Evolutionary conservation across 2,888 invertebrate species (phyloP), one percentile per base, ranked within the genome.

Genomic region (Plemyria rubiginata): DNA sequence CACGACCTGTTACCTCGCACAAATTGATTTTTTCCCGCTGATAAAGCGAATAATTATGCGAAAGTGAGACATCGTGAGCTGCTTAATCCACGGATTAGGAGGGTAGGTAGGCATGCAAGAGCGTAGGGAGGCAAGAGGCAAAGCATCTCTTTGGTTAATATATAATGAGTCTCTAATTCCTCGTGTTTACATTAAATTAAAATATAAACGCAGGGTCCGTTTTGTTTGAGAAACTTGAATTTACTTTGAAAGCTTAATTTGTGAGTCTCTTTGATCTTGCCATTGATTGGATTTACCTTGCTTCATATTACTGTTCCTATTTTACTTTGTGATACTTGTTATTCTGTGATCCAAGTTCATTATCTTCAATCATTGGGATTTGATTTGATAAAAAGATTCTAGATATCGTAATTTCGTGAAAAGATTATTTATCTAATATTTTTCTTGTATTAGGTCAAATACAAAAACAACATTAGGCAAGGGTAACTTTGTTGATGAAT

Each of bases 141-240:
- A 38, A 75, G 74, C 80, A 75, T 84, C 88, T 84, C 85, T 77
- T 84, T 78, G 87, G 88, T 90, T 88, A 90, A 91, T 90, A 88
- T 84, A 82, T 90, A 91, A 91, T 90, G 88, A 79, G 78, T 78
- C 77, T 81, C 85, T 84, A 84, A 85, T 82, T 78, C 78, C 74
- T 72, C 79, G 76, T 89, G 90, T 90, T 90, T 90, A 87, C 86
- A 88, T 89, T 90, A 86, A 89, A 87, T 90, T 86, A 78, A 78
- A 83, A 81, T 73, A 76, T 82, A 80, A 81, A 83, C 80, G 77
- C 70, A 74, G 66, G 46, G 41, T 62, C 61, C 54, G 67, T 69
- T 66, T 69, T 66, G 68, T 67, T 68, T 49, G 48, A 54, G 61
- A 55, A 65, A 59, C 63, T 61, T 48, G 41, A 65, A 60, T 62